Percentiles rank a stretch among this genome's conserved stretches.
Evolutionary conservation across 2,113 vertebrate genomes (phyloP).

Genomic region (Polypterus bichir): DNA sequence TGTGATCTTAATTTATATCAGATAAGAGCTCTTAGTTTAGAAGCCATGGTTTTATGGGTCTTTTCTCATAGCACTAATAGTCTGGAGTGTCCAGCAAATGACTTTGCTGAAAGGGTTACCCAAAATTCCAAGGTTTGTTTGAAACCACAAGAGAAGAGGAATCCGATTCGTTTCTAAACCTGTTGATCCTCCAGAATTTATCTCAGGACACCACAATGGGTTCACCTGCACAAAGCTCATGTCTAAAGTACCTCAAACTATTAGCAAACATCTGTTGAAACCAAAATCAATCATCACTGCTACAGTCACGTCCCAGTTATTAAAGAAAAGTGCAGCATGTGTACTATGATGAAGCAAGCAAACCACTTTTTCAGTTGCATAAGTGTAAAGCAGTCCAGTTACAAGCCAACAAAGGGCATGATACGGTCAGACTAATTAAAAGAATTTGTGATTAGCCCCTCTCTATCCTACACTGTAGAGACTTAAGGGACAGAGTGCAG

Average conservation of each 20-base stretch:
- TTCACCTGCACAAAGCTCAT: constrained; percentile 13
- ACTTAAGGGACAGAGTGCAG: constrained; percentile 1
- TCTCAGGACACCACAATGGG: constrained; percentile 5
- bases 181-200: constrained; percentile 10
- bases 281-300: not conserved
- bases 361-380: not conserved
- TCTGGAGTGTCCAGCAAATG: constrained; percentile 6
- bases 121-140: constrained; percentile 9
- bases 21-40: constrained; percentile 16
- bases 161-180: constrained; percentile 13
- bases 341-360: constrained; percentile 5
- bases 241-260: constrained; percentile 4
- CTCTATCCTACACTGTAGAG: constrained; percentile 3
- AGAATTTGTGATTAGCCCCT: not conserved
- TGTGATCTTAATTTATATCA: constrained; percentile 10
- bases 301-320: not conserved
- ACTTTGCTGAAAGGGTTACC: not conserved
- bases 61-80: constrained; percentile 12
- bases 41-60: constrained; percentile 11
- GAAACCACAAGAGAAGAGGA: constrained; percentile 16
- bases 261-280: constrained; percentile 4
- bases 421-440: constrained; percentile 4
- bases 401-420: constrained; percentile 8
- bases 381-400: not conserved
- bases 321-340: constrained; percentile 4